Evolutionary conservation across 2,797 vertebrate genomes (phyloP).

Genomic region (Mormyrus proboscirostris): DNA sequence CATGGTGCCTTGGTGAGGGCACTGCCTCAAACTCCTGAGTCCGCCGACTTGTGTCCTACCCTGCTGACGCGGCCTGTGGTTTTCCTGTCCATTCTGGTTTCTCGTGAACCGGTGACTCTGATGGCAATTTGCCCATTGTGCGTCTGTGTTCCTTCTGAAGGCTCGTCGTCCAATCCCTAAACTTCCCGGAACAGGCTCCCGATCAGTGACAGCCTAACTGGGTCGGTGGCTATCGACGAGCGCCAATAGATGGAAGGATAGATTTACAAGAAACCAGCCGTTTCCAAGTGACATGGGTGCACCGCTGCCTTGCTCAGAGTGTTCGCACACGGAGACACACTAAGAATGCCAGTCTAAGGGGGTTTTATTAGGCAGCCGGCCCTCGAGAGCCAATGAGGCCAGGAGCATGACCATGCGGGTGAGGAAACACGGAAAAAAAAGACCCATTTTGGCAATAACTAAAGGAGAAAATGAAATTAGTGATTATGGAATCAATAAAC

Average conservation of each 20-base stretch:
- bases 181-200: background rate
- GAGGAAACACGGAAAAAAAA: constrained; percentile 36
- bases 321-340: background rate
- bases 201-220: background rate
- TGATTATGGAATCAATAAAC: background rate
- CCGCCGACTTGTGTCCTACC: background rate
- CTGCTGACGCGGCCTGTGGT: background rate
- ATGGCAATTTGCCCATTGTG: background rate
- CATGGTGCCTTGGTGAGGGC: background rate
- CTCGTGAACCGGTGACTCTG: background rate
- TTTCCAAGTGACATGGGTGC: background rate
- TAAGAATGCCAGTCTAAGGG: background rate
- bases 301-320: background rate
- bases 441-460: constrained; percentile 7
- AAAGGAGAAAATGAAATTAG: background rate
- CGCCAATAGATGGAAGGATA: background rate
- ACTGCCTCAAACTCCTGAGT: background rate
- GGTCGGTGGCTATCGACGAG: background rate
- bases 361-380: background rate
- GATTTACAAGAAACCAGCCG: background rate
- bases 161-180: background rate
- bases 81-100: background rate
- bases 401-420: background rate
- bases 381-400: background rate
- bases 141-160: background rate